phyloP scores from a whole-genome alignment of 2,797 vertebrate species.

The Nyctalus aviator region DNA sequence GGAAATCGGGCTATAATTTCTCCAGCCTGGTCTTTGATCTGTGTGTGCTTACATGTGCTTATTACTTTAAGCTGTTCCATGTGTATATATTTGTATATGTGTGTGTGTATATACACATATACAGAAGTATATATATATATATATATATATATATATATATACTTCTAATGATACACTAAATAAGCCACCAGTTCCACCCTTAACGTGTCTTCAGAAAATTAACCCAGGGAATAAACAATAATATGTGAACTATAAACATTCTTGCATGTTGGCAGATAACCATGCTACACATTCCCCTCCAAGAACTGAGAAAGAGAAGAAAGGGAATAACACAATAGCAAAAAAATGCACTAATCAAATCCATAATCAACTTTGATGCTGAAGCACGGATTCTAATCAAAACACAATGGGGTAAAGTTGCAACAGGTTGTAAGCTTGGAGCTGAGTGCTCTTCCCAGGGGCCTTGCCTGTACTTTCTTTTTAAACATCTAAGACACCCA shows the following conservation, averaged over 20 bases:
- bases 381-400: slow-evolving; percentile 73
- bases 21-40: slow-evolving; percentile 70
- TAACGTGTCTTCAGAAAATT: slow-evolving; percentile 80
- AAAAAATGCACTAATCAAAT: slow-evolving; percentile 73
- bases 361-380: slow-evolving; percentile 55
- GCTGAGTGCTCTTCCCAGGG: not conserved
- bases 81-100: slow-evolving; percentile 59
- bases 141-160: slow-evolving; percentile 61
- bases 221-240: slow-evolving; percentile 75
- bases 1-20: not conserved
- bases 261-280: slow-evolving; percentile 57
- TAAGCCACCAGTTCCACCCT: slow-evolving; percentile 66
- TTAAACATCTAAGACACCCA: slow-evolving; percentile 60
- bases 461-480: slow-evolving; percentile 42
- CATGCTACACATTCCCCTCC: slow-evolving; percentile 52
- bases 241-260: slow-evolving; percentile 73
- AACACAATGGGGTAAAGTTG: slow-evolving; percentile 70
- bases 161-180: slow-evolving; percentile 40
- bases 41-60: slow-evolving; percentile 54
- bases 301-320: slow-evolving; percentile 64
- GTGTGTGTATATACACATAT: slow-evolving; percentile 48
- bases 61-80: slow-evolving; percentile 76
- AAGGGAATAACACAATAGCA: slow-evolving; percentile 67
- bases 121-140: slow-evolving; percentile 55
- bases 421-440: slow-evolving; percentile 69